Evolutionary conservation across 2,113 vertebrate genomes (phyloP).

Genomic region (Centropus bengalensis): DNA sequence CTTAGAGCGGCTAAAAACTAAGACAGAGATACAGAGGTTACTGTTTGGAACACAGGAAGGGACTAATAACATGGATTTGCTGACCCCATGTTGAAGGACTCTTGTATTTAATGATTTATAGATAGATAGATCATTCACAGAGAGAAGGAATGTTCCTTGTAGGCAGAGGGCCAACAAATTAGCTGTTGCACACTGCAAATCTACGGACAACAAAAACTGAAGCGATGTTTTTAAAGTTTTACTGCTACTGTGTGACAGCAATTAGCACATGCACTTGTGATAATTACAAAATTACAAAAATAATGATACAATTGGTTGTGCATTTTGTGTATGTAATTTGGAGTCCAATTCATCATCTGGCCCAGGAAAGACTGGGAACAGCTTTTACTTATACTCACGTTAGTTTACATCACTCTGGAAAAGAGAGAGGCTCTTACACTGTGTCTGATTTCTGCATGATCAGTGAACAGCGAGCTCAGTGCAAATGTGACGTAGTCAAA

Average conservation of each 20-base stretch:
- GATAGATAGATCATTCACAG: not conserved
- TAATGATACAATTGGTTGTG: not conserved
- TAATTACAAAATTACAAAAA: not conserved
- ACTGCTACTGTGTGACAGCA: not conserved
- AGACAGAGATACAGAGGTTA: not conserved
- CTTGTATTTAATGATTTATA: not conserved
- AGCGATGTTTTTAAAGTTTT: not conserved
- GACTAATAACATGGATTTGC: not conserved
- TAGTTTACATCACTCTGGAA: not conserved
- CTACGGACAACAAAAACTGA: not conserved
- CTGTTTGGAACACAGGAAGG: not conserved
- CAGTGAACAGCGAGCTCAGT: not conserved
- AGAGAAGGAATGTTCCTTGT: not conserved
- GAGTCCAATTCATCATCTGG: not conserved
- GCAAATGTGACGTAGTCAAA: not conserved
- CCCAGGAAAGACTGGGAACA: not conserved
- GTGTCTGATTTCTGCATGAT: not conserved
- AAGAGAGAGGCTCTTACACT: not conserved
- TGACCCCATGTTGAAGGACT: not conserved
- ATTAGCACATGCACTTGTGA: not conserved
- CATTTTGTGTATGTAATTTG: conserved; percentile 15
- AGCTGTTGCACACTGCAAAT: not conserved
- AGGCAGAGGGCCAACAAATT: not conserved
- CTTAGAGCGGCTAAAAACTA: not conserved
- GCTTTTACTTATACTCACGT: not conserved